Conservation (phyloP, 2,113 vertebrate species). For the Hippocampus barbouri region DNA sequence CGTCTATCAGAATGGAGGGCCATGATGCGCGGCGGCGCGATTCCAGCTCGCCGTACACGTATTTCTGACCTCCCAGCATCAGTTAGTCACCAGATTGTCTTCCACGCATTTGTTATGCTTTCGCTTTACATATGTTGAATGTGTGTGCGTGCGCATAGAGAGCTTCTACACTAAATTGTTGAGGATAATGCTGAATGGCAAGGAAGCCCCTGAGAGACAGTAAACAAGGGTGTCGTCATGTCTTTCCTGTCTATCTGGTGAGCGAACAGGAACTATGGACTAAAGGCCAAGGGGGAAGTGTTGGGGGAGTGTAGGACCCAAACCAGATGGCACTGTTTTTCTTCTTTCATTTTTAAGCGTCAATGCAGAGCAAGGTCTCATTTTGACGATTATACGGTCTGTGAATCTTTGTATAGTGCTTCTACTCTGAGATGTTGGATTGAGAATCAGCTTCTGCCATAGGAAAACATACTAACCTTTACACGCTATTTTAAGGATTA, state of each 20-base stretch:
- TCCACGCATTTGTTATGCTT: conserved; percentile 44
- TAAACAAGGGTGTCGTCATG: conserved; percentile 52
- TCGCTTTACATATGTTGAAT: conserved; percentile 15
- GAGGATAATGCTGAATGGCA: conserved; percentile 62
- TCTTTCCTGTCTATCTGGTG: not conserved
- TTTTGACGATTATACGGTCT: not conserved
- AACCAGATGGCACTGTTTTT: conserved; percentile 6
- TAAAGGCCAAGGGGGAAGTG: not conserved
- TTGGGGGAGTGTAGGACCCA: not conserved
- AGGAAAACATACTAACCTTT: not conserved
- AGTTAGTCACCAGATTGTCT: conserved; percentile 63
- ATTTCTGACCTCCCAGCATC: conserved; percentile 60
- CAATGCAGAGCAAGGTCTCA: not conserved
- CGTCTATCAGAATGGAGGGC: conserved; percentile 42
- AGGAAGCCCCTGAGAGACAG: conserved; percentile 58
- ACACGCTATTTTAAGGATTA: not conserved
- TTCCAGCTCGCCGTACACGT: conserved; percentile 47
- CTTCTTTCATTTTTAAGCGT: not conserved
- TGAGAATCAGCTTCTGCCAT: not conserved
- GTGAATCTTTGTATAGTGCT: not conserved
- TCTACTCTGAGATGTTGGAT: not conserved
- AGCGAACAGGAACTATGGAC: not conserved
- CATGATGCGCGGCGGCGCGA: conserved; percentile 39
- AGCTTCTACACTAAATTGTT: conserved; percentile 47
- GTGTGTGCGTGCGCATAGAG: conserved; percentile 3